phyloP scores from a whole-genome alignment of 2,113 vertebrate genomes.

The Aramus guarauna region DNA sequence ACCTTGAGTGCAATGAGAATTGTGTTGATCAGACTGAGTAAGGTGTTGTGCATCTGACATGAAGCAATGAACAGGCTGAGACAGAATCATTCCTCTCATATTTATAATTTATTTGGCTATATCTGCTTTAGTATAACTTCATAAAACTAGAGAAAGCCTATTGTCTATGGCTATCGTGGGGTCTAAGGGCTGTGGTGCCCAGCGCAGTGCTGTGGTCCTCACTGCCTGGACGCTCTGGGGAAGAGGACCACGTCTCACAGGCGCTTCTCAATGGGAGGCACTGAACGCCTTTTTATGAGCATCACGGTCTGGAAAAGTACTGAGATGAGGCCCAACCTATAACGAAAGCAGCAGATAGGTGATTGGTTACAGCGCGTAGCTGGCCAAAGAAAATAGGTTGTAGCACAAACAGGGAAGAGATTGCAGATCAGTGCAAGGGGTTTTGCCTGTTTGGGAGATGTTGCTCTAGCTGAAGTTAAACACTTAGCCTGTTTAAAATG shows the following conservation, averaged over 20 bases:
- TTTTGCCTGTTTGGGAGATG: neutral
- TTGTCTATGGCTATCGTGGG: fast-evolving
- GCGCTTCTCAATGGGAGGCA: slow-evolving; percentile 60
- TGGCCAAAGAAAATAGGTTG: neutral
- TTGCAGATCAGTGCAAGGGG: neutral
- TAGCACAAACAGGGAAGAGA: neutral
- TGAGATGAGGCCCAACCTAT: slow-evolving; percentile 79
- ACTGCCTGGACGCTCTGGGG: slow-evolving; percentile 61
- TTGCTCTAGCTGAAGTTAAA: neutral
- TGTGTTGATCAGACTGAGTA: too few relatives aligned
- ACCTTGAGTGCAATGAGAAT: fast-evolving
- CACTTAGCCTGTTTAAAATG: neutral
- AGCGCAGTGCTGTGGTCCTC: neutral
- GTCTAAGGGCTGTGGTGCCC: neutral
- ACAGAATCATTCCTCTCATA: neutral
- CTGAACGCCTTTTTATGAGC: slow-evolving; percentile 66
- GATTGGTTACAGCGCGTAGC: neutral
- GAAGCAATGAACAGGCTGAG: neutral
- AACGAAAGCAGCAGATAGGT: neutral
- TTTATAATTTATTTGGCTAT: slow-evolving; percentile 13
- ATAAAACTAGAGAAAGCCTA: neutral
- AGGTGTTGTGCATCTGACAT: neutral
- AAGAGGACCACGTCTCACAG: slow-evolving; percentile 34
- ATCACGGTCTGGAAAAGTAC: slow-evolving; percentile 78
- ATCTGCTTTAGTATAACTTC: neutral